phyloP scores from a whole-genome alignment of 2,113 vertebrate genomes.

The Zingel zingel region DNA sequence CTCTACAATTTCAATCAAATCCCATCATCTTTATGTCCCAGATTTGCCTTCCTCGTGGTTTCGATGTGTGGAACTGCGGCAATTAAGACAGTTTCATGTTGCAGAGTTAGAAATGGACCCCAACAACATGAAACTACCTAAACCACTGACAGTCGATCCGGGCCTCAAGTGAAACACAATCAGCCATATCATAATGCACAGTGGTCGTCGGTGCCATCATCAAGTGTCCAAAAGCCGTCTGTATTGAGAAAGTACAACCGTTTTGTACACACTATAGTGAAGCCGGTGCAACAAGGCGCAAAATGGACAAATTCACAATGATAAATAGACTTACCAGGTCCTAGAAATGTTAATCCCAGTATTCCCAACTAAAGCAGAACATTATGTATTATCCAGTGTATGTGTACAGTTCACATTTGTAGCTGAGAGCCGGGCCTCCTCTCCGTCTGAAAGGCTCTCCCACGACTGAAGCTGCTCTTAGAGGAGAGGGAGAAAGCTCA shows the following conservation, averaged over 20 bases:
- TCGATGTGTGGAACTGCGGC: conserved; percentile 94
- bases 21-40: conserved; percentile 14
- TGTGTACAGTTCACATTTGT: conserved; percentile 47
- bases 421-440: conserved; percentile 84
- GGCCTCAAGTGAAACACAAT: conserved; percentile 66
- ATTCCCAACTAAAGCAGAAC: conserved; percentile 39
- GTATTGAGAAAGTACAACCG: conserved; percentile 43
- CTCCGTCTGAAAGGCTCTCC: conserved; percentile 87
- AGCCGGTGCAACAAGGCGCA: conserved; percentile 44
- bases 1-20: conserved; percentile 26
- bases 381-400: conserved; percentile 46
- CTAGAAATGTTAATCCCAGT: conserved; percentile 43
- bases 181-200: conserved; percentile 53
- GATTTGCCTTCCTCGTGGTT: conserved; percentile 66
- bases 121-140: conserved; percentile 99
- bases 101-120: conserved; percentile 94
- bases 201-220: conserved; percentile 53
- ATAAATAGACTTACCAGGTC: conserved; percentile 67
- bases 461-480: conserved; percentile 92
- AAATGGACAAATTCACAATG: conserved; percentile 47
- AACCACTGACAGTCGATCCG: conserved; percentile 93
- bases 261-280: conserved; percentile 19
- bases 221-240: conserved; percentile 44
- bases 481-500: conserved; percentile 96
- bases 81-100: conserved; percentile 99